A percentile compares a stretch with the other conserved stretches of the same genome.
These are phyloP conservation scores for Acanthosepion esculentum DNA, from an alignment of 2,888 invertebrate species.

Conservation along the genomic window DNA sequence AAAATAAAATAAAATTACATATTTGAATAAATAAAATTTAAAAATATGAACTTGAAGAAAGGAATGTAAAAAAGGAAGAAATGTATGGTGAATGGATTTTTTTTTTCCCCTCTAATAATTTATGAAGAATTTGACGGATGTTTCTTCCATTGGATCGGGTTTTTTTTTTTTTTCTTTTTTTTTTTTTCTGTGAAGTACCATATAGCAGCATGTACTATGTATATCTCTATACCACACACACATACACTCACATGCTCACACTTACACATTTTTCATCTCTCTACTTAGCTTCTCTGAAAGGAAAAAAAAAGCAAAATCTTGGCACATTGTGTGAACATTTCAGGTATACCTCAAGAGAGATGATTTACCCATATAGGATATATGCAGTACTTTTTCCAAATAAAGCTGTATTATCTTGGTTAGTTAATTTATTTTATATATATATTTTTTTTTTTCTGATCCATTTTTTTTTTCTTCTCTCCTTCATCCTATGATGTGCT, in stretches of 20 bases:
- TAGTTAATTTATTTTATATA: background rate
- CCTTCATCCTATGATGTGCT: background rate
- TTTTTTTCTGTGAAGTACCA: background rate
- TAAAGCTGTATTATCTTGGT: slow-evolving; percentile 22
- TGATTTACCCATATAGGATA: slow-evolving; percentile 16
- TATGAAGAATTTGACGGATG: background rate
- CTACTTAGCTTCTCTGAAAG: slow-evolving; percentile 10
- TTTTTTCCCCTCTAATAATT: background rate
- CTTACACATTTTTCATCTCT: background rate
- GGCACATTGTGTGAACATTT: background rate
- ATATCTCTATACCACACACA: background rate
- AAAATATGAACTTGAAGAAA: background rate
- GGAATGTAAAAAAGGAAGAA: background rate
- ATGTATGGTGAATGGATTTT: slow-evolving; percentile 7
- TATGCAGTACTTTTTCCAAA: slow-evolving; percentile 33
- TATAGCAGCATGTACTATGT: background rate
- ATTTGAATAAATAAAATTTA: background rate
- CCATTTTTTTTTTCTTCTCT: background rate
- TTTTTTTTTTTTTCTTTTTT: background rate
- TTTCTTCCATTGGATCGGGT: slow-evolving; percentile 5
- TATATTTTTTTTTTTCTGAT: background rate
- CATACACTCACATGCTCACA: background rate
- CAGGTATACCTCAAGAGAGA: slow-evolving; percentile 33
- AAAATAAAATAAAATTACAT: background rate
- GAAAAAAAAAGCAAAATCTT: background rate